A percentile compares a stretch with the other conserved stretches of the same genome.
These are phyloP conservation scores for Notechis scutatus DNA, from an alignment of 2,113 vertebrate species.

Conservation along the genomic window DNA sequence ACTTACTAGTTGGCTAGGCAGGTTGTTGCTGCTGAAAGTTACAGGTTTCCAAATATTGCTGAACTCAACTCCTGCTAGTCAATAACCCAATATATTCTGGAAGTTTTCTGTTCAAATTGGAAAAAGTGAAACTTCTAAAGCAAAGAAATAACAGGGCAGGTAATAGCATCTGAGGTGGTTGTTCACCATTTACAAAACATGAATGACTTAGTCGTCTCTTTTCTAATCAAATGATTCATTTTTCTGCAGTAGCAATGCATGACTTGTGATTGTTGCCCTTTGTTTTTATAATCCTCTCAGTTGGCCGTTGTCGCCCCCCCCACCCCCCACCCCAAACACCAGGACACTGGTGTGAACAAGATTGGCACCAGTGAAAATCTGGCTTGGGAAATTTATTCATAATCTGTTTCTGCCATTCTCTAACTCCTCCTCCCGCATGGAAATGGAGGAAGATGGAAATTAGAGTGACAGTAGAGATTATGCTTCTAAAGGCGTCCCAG, in stretches of 20 bases:
- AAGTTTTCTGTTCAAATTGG: background rate
- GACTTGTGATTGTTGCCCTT: background rate
- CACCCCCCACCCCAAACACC: background rate
- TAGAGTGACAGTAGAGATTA: background rate
- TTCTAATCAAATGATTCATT: background rate
- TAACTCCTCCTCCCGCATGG: background rate
- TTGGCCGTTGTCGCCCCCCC: no score
- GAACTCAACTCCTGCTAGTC: background rate
- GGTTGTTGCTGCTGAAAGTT: background rate
- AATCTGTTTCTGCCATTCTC: background rate
- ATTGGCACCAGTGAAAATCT: background rate
- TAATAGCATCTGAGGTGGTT: background rate
- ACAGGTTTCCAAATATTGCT: background rate
- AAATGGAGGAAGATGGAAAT: background rate
- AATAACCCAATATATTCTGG: background rate
- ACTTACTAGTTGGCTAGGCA: background rate
- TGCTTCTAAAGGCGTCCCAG: background rate
- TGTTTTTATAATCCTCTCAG: background rate
- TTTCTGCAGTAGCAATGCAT: background rate
- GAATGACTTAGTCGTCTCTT: background rate
- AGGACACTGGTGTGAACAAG: background rate
- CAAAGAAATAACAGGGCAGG: background rate
- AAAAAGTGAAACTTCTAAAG: background rate
- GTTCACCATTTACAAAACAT: background rate
- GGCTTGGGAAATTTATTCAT: background rate